A percentile compares a stretch with the other conserved stretches of the same genome.
phyloP scores from a whole-genome alignment of 2,113 vertebrate genomes.

The Oncorhynchus nerka region DNA sequence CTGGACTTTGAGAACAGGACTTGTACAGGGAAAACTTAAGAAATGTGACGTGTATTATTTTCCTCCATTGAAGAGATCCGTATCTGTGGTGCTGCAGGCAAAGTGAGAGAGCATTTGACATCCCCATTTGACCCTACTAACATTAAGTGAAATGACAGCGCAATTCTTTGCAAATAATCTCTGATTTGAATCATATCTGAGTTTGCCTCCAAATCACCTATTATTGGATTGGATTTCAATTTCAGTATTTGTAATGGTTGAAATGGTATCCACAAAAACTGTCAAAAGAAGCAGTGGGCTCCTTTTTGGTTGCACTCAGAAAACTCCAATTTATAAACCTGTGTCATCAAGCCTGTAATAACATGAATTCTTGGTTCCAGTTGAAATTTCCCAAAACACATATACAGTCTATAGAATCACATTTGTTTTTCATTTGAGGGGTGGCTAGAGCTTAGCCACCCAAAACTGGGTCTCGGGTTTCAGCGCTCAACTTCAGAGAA shows the following conservation, averaged over 20 bases:
- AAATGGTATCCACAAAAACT: conserved; percentile 39
- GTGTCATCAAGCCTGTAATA: conserved; percentile 69
- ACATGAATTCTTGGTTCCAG: conserved; percentile 65
- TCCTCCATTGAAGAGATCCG: conserved; percentile 50
- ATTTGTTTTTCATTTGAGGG: conserved; percentile 84
- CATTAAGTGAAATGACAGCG: conserved; percentile 49
- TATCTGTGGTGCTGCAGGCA: conserved; percentile 44
- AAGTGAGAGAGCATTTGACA: conserved; percentile 52
- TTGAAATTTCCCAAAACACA: conserved; percentile 65
- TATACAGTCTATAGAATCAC: conserved; percentile 62
- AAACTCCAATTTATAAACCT: conserved; percentile 46
- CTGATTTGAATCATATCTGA: conserved; percentile 50
- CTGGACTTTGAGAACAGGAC: conserved; percentile 35
- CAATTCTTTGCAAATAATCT: conserved; percentile 51
- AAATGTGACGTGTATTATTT: background rate
- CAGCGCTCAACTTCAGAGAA: conserved; percentile 59
- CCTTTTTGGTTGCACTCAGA: conserved; percentile 40
- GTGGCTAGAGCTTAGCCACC: conserved; percentile 60
- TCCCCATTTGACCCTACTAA: conserved; percentile 41
- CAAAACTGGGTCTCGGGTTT: conserved; percentile 71
- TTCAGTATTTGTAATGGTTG: conserved; percentile 28
- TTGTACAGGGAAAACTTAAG: conserved; percentile 28
- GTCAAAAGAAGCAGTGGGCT: conserved; percentile 34
- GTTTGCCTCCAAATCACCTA: conserved; percentile 37
- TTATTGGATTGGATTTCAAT: conserved; percentile 28